Conservation (phyloP, 2,888 invertebrate species). For the Caenorhabditis japonica region DNA sequence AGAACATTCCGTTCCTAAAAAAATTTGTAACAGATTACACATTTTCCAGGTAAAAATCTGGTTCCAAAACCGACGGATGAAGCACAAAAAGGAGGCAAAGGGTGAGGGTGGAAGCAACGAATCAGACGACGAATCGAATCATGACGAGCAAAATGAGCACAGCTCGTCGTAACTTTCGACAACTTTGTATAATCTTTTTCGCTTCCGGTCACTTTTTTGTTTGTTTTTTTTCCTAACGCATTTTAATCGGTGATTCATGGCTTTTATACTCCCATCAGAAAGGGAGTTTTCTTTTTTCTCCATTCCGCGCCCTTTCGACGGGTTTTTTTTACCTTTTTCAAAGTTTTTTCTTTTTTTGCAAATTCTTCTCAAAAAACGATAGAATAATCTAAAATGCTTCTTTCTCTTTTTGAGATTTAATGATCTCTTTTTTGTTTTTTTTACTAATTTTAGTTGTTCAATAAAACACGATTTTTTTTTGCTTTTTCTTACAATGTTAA, state of each 20-base stretch:
- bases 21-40: no score
- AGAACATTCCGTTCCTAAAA: no score
- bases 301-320: conserved; percentile 30
- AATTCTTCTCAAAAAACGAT: no score
- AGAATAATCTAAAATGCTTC: no score
- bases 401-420: no score
- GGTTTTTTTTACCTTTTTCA: conserved; percentile 4
- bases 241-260: conserved; percentile 31
- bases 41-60: conserved; percentile 75
- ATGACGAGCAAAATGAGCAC: conserved; percentile 56
- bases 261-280: conserved; percentile 2
- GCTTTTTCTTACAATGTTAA: no score
- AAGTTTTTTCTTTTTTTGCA: conserved; percentile 1
- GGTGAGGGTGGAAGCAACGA: conserved; percentile 66
- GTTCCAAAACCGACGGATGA: conserved; percentile 77
- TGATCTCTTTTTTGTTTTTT: no score
- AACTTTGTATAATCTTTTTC: conserved; percentile 21
- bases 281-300: neutral
- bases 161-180: conserved; percentile 25
- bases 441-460: no score
- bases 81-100: conserved; percentile 74
- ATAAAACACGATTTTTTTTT: no score
- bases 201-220: neutral
- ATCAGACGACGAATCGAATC: conserved; percentile 65
- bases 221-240: conserved; percentile 1